These are phyloP conservation scores for Andrena camellia DNA, from an alignment of 2,888 invertebrate genomes.

Conservation along the genomic window DNA sequence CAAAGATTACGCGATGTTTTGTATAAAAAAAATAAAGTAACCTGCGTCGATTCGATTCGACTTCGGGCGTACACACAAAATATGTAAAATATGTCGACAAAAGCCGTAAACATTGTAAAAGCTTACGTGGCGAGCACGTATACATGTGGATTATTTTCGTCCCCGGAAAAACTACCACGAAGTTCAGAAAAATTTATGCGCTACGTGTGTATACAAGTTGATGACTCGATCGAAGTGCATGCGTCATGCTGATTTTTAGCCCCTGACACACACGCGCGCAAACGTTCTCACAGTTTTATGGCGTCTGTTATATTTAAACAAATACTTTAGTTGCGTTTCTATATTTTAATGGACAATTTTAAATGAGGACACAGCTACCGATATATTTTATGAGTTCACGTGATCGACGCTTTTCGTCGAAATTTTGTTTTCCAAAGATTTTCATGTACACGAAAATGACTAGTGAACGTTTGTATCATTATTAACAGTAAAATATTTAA, in stretches of 20 bases:
- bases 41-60: no score
- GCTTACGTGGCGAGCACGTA: background rate
- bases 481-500: no score
- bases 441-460: no score
- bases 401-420: no score
- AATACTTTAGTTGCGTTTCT: background rate
- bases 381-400: no score
- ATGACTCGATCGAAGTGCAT: conserved; percentile 20
- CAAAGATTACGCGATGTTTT: no score
- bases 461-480: no score
- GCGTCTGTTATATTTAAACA: background rate
- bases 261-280: background rate
- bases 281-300: background rate
- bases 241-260: conserved; percentile 18
- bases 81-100: background rate
- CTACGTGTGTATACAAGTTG: background rate
- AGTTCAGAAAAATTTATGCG: conserved; percentile 16
- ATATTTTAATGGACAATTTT: background rate
- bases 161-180: background rate
- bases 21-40: no score
- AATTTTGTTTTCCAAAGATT: no score
- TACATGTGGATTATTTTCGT: conserved; percentile 7
- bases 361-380: background rate
- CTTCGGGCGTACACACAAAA: background rate
- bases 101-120: background rate